Percentiles rank a stretch among this genome's conserved stretches.
Evolutionary conservation across 2,113 vertebrate species (phyloP).

Genomic region (Dendropsophus ebraccatus): DNA sequence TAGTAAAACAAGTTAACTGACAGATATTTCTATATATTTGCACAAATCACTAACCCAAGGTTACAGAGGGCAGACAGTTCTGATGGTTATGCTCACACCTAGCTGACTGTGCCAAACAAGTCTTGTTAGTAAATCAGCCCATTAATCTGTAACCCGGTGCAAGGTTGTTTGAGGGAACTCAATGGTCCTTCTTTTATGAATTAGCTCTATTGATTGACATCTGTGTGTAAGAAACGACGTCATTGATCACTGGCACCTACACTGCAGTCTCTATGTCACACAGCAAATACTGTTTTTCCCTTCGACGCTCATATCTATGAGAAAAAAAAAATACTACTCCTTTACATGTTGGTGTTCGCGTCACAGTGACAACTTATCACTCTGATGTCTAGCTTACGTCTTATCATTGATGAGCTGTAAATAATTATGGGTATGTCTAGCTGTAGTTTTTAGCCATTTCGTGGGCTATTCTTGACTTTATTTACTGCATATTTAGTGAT

Average conservation of each 20-base stretch:
- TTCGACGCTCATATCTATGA: neutral
- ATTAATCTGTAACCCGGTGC: constrained; percentile 8
- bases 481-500: neutral
- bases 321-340: neutral
- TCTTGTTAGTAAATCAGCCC: neutral
- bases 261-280: neutral
- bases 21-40: neutral
- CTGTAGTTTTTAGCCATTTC: neutral
- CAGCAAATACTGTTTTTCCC: neutral
- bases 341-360: neutral
- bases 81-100: neutral
- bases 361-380: neutral
- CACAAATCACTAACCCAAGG: neutral
- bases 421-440: no score
- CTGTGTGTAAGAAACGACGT: neutral
- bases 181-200: neutral
- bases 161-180: constrained; percentile 7
- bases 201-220: constrained; percentile 19
- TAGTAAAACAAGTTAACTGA: neutral
- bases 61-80: neutral
- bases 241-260: neutral
- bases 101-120: neutral
- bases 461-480: neutral
- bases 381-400: neutral
- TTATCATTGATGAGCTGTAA: no score